Conservation (phyloP, 1,140 invertebrate genomes). For the Drosophila orosa region DNA sequence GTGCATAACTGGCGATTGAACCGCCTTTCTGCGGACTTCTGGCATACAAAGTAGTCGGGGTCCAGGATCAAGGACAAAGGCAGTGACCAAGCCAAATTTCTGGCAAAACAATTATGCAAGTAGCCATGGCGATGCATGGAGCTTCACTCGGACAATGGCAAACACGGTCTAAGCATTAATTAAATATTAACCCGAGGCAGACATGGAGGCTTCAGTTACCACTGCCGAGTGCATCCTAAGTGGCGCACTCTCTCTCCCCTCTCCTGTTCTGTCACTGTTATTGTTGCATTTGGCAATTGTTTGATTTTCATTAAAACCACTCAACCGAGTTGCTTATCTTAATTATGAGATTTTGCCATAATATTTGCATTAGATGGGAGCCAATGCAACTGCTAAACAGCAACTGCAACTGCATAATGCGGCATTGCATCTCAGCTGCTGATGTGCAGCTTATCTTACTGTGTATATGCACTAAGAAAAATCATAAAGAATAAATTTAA, state of each 20-base stretch:
- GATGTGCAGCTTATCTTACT: not conserved
- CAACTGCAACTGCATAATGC: conserved; percentile 50
- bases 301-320: conserved; percentile 80
- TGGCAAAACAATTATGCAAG: conserved; percentile 37
- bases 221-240: conserved; percentile 4
- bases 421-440: conserved; percentile 20
- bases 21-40: not conserved
- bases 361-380: conserved; percentile 66
- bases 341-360: conserved; percentile 78
- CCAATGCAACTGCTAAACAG: conserved; percentile 44
- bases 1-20: not conserved
- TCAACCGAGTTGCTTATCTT: conserved; percentile 70
- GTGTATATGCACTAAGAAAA: not conserved
- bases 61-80: not conserved
- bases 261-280: conserved; percentile 30
- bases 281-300: conserved; percentile 52
- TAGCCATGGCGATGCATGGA: conserved; percentile 9
- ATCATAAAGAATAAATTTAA: not conserved
- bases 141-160: conserved; percentile 2
- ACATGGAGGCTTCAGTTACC: conserved; percentile 1
- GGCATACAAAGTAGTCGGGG: not conserved
- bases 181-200: conserved; percentile 53
- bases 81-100: conserved; percentile 10
- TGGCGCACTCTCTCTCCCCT: not conserved
- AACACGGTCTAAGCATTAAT: conserved; percentile 44